Evolutionary conservation across 2,888 invertebrate genomes (phyloP).

Genomic region (Catocala fraxini): DNA sequence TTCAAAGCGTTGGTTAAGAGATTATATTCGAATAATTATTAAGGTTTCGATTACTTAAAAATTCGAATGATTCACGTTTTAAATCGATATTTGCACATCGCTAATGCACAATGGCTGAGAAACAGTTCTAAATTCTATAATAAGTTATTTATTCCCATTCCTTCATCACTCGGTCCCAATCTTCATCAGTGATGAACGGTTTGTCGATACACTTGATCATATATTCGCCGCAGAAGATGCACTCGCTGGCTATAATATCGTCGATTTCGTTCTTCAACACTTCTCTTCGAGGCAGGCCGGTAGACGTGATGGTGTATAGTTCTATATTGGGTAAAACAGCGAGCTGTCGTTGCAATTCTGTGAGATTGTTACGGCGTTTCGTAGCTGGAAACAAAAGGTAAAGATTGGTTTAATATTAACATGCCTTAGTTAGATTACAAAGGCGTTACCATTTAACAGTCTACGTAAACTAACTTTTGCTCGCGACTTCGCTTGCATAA

Average conservation of each 20-base stretch:
- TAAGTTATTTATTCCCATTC: constrained; percentile 91
- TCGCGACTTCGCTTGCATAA: too few species aligned
- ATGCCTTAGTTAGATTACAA: too few species aligned
- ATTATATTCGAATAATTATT: too few species aligned
- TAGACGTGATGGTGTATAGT: constrained; percentile 74
- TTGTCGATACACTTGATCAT: constrained; percentile 97
- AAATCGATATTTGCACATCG: too few species aligned
- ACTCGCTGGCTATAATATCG: constrained; percentile 96
- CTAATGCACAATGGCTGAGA: too few species aligned
- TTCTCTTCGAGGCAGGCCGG: constrained; percentile 87
- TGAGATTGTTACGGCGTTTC: constrained; percentile 88
- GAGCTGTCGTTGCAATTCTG: constrained; percentile 89
- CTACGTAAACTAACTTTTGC: too few species aligned
- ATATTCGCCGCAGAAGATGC: constrained; percentile 96
- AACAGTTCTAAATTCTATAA: too few species aligned
- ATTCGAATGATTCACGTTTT: too few species aligned
- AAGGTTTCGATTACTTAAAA: too few species aligned
- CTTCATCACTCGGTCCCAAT: constrained; percentile 93
- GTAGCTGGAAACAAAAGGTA: constrained; percentile 68
- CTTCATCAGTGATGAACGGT: constrained; percentile 94
- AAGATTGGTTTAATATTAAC: neutral
- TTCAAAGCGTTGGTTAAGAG: too few species aligned
- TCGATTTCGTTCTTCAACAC: constrained; percentile 94
- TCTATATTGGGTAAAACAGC: constrained; percentile 83
- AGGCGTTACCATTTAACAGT: too few species aligned